Evolutionary conservation across 2,113 vertebrate genomes (phyloP), one percentile per base, ranked within the genome.

Genomic region (Chrysochloris asiatica): DNA sequence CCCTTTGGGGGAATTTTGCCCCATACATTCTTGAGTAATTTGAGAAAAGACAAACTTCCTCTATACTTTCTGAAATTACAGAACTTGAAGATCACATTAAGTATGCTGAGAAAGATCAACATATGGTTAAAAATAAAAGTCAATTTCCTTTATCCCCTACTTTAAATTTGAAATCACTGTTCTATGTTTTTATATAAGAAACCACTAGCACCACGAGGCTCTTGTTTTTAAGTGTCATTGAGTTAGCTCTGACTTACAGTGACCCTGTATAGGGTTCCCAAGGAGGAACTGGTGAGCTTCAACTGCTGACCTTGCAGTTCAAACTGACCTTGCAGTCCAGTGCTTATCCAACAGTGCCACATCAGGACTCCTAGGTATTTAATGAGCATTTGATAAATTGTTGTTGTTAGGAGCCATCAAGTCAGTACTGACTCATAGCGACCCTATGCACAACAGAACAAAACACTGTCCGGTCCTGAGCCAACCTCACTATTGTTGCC

Each of bases 101-200:
- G 33, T 82, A 69, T 28, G 30, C 81, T 3, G 26, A 80, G 72
- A 48, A 45, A 61, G 24, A 19, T 72, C 52, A 78, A 38, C 22
- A 78, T 52, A n/a, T 83, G 33, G 24, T 83, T 72, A 73, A 63
- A 84, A 92, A 87, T 76, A 26, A 90, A 76, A 76, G 41, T 83
- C 28, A 47, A 56, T 82, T 48, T n/a, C 9, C 8, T 14, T 71
- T 52, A 38, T 38, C 47, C 2, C 83, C 38, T 61, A 88, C 22
- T 78, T 77, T 50, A 77, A 87, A 61, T 47, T 52, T 54, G 71
- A 67, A 93, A 91, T 82, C 61, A 83, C 10, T 83, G 26, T 14
- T 52, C 21, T 22, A 61, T 52, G 21, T 36, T 63, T 28, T 79
- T 71, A 63, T 41, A 77, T 78, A 78, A 73, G 52, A 88, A 88